These are phyloP conservation scores for Ophion slaviceki DNA, from an alignment of 2,888 invertebrate species.

Conservation along the genomic window DNA sequence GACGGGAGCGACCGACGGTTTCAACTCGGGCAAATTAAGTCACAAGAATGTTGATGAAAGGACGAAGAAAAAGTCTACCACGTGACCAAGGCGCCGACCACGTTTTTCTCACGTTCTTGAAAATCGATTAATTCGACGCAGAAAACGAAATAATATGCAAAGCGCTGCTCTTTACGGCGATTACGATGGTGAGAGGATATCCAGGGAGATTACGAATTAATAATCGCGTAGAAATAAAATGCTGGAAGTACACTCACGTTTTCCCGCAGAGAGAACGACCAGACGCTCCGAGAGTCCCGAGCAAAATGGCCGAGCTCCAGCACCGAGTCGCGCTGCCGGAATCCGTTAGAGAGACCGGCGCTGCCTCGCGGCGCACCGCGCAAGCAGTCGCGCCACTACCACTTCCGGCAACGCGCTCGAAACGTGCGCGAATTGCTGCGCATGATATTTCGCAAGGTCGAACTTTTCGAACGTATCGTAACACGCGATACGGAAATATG, in stretches of 20 bases:
- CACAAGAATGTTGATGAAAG: not conserved
- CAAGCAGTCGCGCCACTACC: not conserved
- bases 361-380: not conserved
- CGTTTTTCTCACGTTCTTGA: not conserved
- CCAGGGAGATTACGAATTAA: not conserved
- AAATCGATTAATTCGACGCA: not conserved
- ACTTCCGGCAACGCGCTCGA: slow-evolving; percentile 34
- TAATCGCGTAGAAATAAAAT: not conserved
- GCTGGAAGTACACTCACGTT: slow-evolving; percentile 66
- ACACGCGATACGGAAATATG: too few relatives aligned
- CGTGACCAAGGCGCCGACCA: not conserved
- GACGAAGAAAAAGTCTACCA: slow-evolving; percentile 11
- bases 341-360: slow-evolving; percentile 5
- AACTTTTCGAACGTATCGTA: too few relatives aligned
- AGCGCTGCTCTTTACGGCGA: not conserved
- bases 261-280: slow-evolving; percentile 64
- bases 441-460: too few relatives aligned
- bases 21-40: not conserved
- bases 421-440: not conserved
- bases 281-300: slow-evolving; percentile 32
- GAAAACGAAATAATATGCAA: not conserved
- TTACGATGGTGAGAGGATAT: not conserved
- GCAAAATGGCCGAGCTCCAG: slow-evolving; percentile 73
- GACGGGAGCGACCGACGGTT: not conserved
- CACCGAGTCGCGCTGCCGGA: not conserved